Base-by-base conservation (phyloP, 2,888 invertebrate genomes). In the Alviniconcha strummeri region DNA sequence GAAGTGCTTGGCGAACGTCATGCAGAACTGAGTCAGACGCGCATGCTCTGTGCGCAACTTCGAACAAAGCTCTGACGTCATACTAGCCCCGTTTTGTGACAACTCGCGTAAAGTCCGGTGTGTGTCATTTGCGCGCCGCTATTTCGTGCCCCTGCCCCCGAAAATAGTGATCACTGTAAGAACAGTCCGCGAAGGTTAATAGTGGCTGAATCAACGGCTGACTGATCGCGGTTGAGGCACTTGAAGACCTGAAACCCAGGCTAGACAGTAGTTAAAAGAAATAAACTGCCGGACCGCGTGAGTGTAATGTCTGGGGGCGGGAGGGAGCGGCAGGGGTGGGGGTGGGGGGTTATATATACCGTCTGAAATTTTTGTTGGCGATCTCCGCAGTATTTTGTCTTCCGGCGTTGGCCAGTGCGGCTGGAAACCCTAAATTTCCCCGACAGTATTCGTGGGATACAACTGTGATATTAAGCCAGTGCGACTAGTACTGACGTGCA, bases 1-100 rank as follows among this genome's bases (percentile, higher is more conserved):
- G 67, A 83, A 67, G 64, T 76, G 57, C 67, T 54, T 81, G 77
- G 60, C 83, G 36, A 84, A 81, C 79, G 71, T 84, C 86, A 84
- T 85, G 85, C 81, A 81, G 81, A 36, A 83, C 76, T 86, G 86
- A 86, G 81, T 86, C 86, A 86, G 86, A 84, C 86, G 84, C 79
- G 77, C 84, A 84, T 83, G 84, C 80, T 83, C 83, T 72, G 71
- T 55, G 57, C 71, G 76, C 80, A 74, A 52, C 67, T 71, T 57
- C 74, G 84, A 81, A 84, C 84, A 64, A 81, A 81, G 64, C 82
- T 82, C 84, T 85, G 86, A 86, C 86, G 86, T 86, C 86, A 86
- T 83, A 36, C 36, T 36, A 69, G 15, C 78, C 57, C 15, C 71
- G 52, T 71, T 78, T 71, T 8, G 54, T 13, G 77, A 69, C 78